Evolutionary conservation across 2,113 vertebrate species (phyloP), one percentile per base, ranked within the genome.

Genomic region (Callionymus lyra): DNA sequence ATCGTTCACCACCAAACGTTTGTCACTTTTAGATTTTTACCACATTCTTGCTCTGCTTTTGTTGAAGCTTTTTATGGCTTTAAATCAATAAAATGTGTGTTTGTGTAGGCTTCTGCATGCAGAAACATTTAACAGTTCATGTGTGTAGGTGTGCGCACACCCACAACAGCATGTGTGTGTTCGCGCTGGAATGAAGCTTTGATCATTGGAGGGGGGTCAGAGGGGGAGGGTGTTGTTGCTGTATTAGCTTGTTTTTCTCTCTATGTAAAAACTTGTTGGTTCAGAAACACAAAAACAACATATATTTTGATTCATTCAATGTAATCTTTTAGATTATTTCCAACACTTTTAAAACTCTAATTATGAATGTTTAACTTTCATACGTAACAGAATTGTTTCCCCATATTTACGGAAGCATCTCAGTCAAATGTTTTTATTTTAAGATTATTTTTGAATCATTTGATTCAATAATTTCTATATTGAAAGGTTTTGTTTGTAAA

Each of bases 21-120:
- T 72, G 48, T 52, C 69, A 41, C 49, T 41, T 49, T 50, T 57
- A 8, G 38, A 40, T 59, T 48, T 66, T 61, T 52, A 45, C 50
- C 50, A 56, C 59, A 44, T 60, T 68, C 64, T 64, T 45, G 61
- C 68, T 18, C 46, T 41, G 42, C 56, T 62, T 62, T 67, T 77
- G 71, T 80, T 76, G 44, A 68, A 75, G 56, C 70, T 67, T 63
- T 70, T 65, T 65, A 65, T 53, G 39, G 65, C 53, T 63, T 50
- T 51, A 77, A 79, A 74, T 70, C 72, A 64, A 72, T 72, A 59
- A 53, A 64, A 64, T 44, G 40, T 61, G 43, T 66, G 62, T 73
- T 70, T 69, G 61, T 65, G 61, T 66, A 63, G 64, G 59, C 56
- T 70, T 53, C 59, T 66, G 66, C 56, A 59, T 44, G 69, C 41